phyloP scores from a whole-genome alignment of 2,113 vertebrate genomes.

The Rhegmatorhina hoffmannsi region DNA sequence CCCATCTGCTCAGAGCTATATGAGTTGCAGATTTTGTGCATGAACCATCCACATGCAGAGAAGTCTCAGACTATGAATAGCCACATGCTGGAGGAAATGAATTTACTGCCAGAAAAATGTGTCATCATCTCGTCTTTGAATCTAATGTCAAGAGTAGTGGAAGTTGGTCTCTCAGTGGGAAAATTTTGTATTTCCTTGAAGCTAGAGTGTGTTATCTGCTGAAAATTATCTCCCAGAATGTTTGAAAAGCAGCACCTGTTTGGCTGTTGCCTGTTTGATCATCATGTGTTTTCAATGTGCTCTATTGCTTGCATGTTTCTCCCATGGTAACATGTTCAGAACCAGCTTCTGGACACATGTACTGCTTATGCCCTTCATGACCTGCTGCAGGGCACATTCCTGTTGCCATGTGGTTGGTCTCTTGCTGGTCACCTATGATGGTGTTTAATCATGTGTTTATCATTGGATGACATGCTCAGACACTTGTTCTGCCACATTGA shows the following conservation, averaged over 20 bases:
- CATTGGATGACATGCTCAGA: background rate
- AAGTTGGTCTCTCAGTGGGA: background rate
- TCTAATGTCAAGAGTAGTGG: background rate
- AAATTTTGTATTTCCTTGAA: background rate
- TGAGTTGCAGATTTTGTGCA: background rate
- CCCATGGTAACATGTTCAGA: background rate
- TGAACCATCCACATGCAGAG: background rate
- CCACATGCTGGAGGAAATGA: background rate
- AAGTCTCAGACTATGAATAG: constrained; percentile 39
- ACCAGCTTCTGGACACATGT: background rate
- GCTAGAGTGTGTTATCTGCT: background rate
- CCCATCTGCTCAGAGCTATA: constrained; percentile 37
- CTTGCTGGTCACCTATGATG: background rate
- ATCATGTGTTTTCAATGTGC: rapidly evolving
- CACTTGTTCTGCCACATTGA: background rate
- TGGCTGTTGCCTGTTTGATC: background rate
- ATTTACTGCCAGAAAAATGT: constrained; percentile 17
- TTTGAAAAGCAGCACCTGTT: background rate
- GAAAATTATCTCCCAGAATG: background rate
- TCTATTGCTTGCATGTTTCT: background rate
- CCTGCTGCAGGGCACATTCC: rapidly evolving
- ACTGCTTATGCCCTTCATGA: rapidly evolving
- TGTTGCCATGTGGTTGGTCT: background rate
- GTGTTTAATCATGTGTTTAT: background rate
- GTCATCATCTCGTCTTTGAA: background rate